A percentile compares a stretch with the other conserved stretches of the same genome.
Evolutionary conservation across 2,797 vertebrate genomes (phyloP).

Genomic region (Gephyroberyx darwinii): DNA sequence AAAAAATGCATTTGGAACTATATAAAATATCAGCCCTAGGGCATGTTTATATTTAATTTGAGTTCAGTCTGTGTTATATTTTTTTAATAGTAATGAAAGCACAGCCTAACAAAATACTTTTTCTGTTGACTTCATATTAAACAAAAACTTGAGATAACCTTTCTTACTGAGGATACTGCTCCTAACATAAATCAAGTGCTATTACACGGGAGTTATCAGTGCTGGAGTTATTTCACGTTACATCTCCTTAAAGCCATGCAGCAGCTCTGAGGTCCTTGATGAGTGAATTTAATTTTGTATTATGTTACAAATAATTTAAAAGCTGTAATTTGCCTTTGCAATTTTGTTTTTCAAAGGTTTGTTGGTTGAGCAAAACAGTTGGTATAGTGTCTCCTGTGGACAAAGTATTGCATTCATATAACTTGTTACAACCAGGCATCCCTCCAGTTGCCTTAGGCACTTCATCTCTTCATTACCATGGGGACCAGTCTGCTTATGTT

Average conservation of each 20-base stretch:
- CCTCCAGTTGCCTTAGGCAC: constrained; percentile 33
- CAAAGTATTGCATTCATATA: neutral
- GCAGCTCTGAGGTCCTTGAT: too few species aligned
- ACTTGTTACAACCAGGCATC: constrained; percentile 36
- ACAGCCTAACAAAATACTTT: constrained; percentile 1
- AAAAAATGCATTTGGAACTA: constrained; percentile 34
- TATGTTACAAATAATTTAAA: neutral
- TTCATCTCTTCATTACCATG: constrained; percentile 34
- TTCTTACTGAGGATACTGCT: neutral
- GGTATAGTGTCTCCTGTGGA: neutral
- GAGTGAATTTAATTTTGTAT: too few species aligned
- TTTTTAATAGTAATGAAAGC: constrained; percentile 29
- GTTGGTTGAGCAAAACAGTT: neutral
- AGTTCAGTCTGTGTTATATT: constrained; percentile 22
- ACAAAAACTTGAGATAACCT: constrained; percentile 12
- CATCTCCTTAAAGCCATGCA: too few species aligned
- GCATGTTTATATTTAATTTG: constrained; percentile 19
- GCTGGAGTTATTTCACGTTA: too few species aligned
- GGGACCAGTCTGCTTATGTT: constrained; percentile 41
- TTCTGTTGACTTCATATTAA: constrained; percentile 21
- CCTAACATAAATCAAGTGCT: constrained; percentile 5
- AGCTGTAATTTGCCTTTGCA: neutral
- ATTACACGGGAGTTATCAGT: too few species aligned
- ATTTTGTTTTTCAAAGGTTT: neutral
- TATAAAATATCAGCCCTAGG: constrained; percentile 40